phyloP scores from a whole-genome alignment of 2,888 invertebrate species.

The Drosophila austrosaltans region DNA sequence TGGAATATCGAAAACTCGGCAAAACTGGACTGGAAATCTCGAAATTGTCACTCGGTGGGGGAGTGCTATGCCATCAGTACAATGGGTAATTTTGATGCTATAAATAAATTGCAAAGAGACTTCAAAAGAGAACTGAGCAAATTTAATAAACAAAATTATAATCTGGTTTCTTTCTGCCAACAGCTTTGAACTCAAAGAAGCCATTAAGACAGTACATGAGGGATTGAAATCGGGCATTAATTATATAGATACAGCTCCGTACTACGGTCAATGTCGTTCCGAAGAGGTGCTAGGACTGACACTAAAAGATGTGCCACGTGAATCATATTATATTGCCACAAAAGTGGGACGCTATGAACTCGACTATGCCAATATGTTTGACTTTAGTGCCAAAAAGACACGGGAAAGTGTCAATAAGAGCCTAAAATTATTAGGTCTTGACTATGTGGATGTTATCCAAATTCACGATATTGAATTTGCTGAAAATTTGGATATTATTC shows the following conservation, averaged over 20 bases:
- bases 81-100: constrained; percentile 85
- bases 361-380: constrained; percentile 90
- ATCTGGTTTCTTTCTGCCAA: background rate
- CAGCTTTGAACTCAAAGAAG: constrained; percentile 87
- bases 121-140: background rate
- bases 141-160: background rate
- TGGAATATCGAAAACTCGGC: constrained; percentile 89
- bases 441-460: constrained; percentile 96
- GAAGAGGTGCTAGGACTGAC: constrained; percentile 93
- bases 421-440: constrained; percentile 88
- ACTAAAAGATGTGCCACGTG: constrained; percentile 90
- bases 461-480: constrained; percentile 97
- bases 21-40: constrained; percentile 90
- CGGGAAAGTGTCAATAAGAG: constrained; percentile 90
- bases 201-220: constrained; percentile 87
- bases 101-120: background rate
- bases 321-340: constrained; percentile 94
- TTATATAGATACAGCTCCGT: constrained; percentile 96
- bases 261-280: constrained; percentile 95
- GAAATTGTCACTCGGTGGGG: constrained; percentile 90
- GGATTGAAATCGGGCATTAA: constrained; percentile 93
- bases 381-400: constrained; percentile 91
- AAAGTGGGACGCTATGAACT: constrained; percentile 94
- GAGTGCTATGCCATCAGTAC: constrained; percentile 87
- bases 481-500: constrained; percentile 88